Base-by-base conservation (phyloP, 2,888 invertebrate species). In the Eupithecia tripunctaria region DNA sequence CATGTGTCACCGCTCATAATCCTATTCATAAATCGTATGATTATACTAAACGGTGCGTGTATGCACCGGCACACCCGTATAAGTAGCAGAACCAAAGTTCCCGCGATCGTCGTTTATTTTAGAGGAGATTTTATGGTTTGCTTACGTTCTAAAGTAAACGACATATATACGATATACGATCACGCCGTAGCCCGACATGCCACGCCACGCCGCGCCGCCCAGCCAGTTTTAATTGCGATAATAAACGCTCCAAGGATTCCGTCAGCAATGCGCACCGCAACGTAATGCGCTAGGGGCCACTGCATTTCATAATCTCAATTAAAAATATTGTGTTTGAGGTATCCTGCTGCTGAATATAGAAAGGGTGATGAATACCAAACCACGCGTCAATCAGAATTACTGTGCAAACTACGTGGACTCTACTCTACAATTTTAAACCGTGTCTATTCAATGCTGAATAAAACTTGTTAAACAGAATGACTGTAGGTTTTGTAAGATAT, bases 201-300 rank as follows among this genome's bases (percentile, higher is more conserved):
- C 69, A 67, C 67, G 67, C 71, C 69, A 21, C 69, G 51, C 27
- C 60, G 38, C 60, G 62, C 72, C 36, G 29, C 18, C 64, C 27
- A 68, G 41, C 56, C 56, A 62, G 51, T 63, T 66, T 68, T 75
- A 76, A 76, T 73, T 73, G 71, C 75, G 67, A 56, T 75, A 60
- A 70, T 41, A 38, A 72, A 75, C 70, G 64, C 59, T 71, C 56
- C 36, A 47, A 51, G 43, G 51, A 70, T 38, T 36, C 38, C 64
- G 21, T 64, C 64, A 64, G 64, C 21, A 63, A 64, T 64, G 21
- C 38, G 25, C 25, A 38, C 64, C 38, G 25, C 25, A 38, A 38
- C 38, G n/a, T 64, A 63, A 63, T 63, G 32, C 32, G 15, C 29
- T 18, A 51, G n/a, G 62, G 15, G n/a, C 32, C 32, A n/a, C 62